Base-by-base conservation (phyloP, 35 echinoderm and acorn worm species). In the Anneissia japonica region DNA sequence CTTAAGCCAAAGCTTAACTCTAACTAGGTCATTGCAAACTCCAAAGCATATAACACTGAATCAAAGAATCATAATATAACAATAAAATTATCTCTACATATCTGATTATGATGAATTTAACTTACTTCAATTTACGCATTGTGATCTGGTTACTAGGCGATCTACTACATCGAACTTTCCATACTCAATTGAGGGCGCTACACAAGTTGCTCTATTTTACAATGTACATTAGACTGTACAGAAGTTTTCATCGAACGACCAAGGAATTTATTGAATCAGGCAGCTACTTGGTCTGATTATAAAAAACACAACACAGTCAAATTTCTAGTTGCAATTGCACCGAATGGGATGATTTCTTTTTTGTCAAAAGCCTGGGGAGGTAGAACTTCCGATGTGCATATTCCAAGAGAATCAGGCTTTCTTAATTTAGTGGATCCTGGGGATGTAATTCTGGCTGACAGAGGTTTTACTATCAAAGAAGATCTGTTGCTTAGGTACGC, bases 391-490 rank as follows among this genome's bases (percentile, higher is more conserved):
- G 81, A 93, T 85, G 87, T 90, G 0, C 40, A 32, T 72, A 86
- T 86, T 82, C 79, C 83, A 32, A 73, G 74, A 38, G 46, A 89
- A 16, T 87, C 83, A 29, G 75, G 82, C 0, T 81, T 89, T 41
- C 51, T 93, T 35, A n/a, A 80, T 46, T 35, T 93, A 29, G 28
- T 93, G 31, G 91, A 93, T 16, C 81, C 81, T 40, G 72, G 81
- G 3, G 87, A 93, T 77, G 46, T 74, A 30, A 84, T 93, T 13
- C 76, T 93, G 35, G 81, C 91, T n/a, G 87, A 93, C 37, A 64
- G 91, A 30, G 91, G 86, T 35, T 89, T 93, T 81, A 23, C 56
- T 0, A 86, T 93, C 37, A 77, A 85, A 77, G 91, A 93, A 80
- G 91, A 89, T 34, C 83, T 93, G 13, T 31, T 93, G 30, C 34